Percentiles rank a stretch among this genome's conserved stretches.
phyloP scores from a whole-genome alignment of 2,797 vertebrate genomes.

The Acrocephalus scirpaceus region DNA sequence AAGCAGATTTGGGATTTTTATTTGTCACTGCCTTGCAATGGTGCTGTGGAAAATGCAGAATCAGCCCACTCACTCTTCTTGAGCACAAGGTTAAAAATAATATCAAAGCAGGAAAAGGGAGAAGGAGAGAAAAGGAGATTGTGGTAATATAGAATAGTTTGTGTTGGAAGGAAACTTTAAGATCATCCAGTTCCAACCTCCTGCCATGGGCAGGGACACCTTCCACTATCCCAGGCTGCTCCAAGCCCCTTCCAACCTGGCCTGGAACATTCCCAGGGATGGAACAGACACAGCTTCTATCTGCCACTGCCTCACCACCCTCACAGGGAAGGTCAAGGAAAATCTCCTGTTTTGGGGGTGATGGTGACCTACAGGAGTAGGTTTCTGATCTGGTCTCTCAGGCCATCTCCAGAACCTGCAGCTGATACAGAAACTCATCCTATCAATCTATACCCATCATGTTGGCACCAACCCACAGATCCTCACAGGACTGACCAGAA shows the following conservation, averaged over 20 bases:
- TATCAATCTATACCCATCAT: no score
- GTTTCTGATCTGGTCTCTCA: not conserved
- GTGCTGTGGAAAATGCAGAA: not conserved
- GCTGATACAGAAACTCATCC: not conserved
- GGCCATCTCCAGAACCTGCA: not conserved
- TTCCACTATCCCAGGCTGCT: not conserved
- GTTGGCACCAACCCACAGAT: not conserved
- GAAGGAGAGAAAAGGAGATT: not conserved
- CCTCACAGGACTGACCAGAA: not conserved
- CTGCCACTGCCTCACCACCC: not conserved
- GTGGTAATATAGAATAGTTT: not conserved
- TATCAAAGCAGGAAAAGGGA: not conserved
- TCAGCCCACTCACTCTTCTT: not conserved
- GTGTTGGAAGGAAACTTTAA: not conserved
- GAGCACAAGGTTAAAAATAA: not conserved
- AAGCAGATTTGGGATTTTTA: not conserved
- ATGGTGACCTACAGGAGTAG: not conserved
- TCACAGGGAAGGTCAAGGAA: not conserved
- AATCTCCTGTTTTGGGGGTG: not conserved
- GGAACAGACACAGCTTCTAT: not conserved
- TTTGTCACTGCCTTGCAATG: not conserved
- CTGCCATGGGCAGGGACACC: not conserved
- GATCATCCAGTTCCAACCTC: not conserved
- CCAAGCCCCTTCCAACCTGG: rapidly evolving
- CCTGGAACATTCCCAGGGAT: not conserved